Base-by-base conservation (phyloP, 2,888 invertebrate genomes). In the Hirtodrosophila confusa region DNA sequence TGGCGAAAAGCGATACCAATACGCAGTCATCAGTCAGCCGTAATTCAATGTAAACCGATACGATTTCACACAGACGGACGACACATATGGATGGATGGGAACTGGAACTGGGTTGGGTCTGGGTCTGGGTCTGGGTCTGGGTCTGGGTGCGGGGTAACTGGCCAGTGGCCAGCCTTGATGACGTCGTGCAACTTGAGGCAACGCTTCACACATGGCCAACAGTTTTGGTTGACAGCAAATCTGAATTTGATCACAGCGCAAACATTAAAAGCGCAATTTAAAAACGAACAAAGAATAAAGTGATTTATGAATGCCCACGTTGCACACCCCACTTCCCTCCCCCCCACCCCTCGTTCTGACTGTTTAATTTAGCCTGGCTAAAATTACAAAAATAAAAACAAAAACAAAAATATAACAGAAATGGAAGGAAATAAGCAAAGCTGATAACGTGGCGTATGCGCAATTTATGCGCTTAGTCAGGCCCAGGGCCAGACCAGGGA, bases 21-120 rank as follows among this genome's bases (percentile, higher is more conserved):
- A 80, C 70, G 58, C 57, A 69, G 79, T 79, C 80, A 80, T 76
- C 80, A 80, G 60, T 80, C 84, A 80, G 74, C 74, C 74, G 84
- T 77, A 75, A 77, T 83, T 83, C 83, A 80, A 80, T 80, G 84
- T 80, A 80, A 80, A 69, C 63, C 77, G 80, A 80, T 80, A 80
- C 61, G 60, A 50, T 51, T 53, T 48, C 69, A 68, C 50, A 69
- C 45, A 31, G 37, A 57, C 23, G n/a, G 39, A 48, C 41, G 40
- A 53, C 35, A 35, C 37, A 24, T 31, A 49, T 43, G 40, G 41
- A 27, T 44, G 27, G 37, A 41, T 36, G 33, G 31, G 5, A 47
- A 48, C 31, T 56, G 37, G 9, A 11, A 39, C 31, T 54, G 31
- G 44, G 40, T 29, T 41, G 17, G 17, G 17, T 50, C 8, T 44